Percentiles rank a stretch among this genome's conserved stretches.
These are phyloP conservation scores for Sycobia sp. DNA, from an alignment of 1,140 invertebrate species.

Conservation along the genomic window DNA sequence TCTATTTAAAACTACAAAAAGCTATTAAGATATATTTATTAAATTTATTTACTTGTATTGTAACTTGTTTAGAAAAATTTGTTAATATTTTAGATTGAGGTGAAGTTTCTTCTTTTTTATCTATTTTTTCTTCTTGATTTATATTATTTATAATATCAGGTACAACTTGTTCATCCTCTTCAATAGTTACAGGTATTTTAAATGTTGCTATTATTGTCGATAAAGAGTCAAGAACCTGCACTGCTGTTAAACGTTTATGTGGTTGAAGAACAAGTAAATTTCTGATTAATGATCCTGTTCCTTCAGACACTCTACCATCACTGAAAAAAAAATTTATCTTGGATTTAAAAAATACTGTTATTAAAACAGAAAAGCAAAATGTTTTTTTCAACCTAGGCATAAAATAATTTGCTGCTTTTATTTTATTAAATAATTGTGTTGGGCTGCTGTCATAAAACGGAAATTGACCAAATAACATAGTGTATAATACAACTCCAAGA, in stretches of 20 bases:
- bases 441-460: conserved; percentile 83
- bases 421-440: conserved; percentile 80
- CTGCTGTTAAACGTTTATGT: conserved; percentile 64
- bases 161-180: conserved; percentile 55
- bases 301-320: conserved; percentile 66
- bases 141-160: conserved; percentile 49
- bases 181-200: conserved; percentile 46
- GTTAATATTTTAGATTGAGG: conserved; percentile 25
- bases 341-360: conserved; percentile 9
- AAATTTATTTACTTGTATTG: conserved; percentile 34
- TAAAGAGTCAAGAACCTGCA: conserved; percentile 65
- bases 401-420: conserved; percentile 71
- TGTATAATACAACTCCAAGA: conserved; percentile 80
- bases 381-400: conserved; percentile 66
- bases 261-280: conserved; percentile 67
- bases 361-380: neutral
- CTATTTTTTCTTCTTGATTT: conserved; percentile 41
- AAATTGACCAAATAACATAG: conserved; percentile 87
- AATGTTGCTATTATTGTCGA: conserved; percentile 61
- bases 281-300: conserved; percentile 64
- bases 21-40: neutral
- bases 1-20: conserved; percentile 31
- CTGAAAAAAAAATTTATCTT: conserved; percentile 44
- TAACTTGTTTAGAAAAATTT: conserved; percentile 41
- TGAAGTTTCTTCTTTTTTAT: conserved; percentile 34